Evolutionary conservation across 2,888 invertebrate species (phyloP).

Genomic region (Papilio protenor): DNA sequence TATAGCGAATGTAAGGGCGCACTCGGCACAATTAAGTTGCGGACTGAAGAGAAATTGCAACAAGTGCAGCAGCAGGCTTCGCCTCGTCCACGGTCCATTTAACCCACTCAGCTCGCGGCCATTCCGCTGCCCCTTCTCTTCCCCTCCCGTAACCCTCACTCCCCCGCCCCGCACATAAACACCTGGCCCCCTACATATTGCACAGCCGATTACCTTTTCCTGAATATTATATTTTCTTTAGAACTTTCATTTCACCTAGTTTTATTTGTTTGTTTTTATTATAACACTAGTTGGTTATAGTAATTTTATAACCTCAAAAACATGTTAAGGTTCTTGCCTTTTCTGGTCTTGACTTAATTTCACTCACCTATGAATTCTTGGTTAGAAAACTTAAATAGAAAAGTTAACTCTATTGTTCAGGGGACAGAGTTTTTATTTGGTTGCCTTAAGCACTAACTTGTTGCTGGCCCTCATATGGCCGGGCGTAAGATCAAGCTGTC

Average conservation of each 20-base stretch:
- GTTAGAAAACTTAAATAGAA: slow-evolving; percentile 52
- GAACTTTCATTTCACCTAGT: slow-evolving; percentile 2
- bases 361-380: slow-evolving; percentile 68
- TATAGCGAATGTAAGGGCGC: slow-evolving; percentile 73
- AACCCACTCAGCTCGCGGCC: slow-evolving; percentile 72
- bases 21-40: slow-evolving; percentile 77
- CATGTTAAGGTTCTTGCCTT: slow-evolving; percentile 65
- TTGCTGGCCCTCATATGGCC: slow-evolving; percentile 74
- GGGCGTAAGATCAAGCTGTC: slow-evolving; percentile 78
- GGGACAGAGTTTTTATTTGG: slow-evolving; percentile 63
- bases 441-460: slow-evolving; percentile 66
- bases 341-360: slow-evolving; percentile 59
- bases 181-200: slow-evolving; percentile 56
- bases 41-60: slow-evolving; percentile 78
- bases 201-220: slow-evolving; percentile 50
- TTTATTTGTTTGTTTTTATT: slow-evolving; percentile 1
- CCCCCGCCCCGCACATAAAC: slow-evolving; percentile 53
- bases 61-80: slow-evolving; percentile 78
- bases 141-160: slow-evolving; percentile 56
- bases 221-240: slow-evolving; percentile 39
- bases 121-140: slow-evolving; percentile 60
- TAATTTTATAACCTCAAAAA: background rate
- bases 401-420: slow-evolving; percentile 58
- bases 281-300: background rate
- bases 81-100: slow-evolving; percentile 76